Percentiles rank a stretch among this genome's conserved stretches.
Evolutionary conservation across 2,797 vertebrate species (phyloP).

Genomic region (Pelochelys cantorii): DNA sequence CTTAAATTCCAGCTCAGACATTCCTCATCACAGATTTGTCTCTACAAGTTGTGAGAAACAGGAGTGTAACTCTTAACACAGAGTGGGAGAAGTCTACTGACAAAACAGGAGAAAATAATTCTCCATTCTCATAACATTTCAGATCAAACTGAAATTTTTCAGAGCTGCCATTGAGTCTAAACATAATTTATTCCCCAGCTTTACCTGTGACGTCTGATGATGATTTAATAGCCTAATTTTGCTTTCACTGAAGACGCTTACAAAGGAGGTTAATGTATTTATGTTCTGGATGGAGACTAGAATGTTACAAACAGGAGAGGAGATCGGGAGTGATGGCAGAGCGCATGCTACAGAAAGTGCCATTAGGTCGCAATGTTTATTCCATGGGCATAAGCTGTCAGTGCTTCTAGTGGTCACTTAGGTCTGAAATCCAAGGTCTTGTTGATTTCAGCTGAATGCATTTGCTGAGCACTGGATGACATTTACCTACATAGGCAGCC

Average conservation of each 20-base stretch:
- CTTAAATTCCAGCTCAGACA: slow-evolving; percentile 31
- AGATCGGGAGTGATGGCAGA: slow-evolving; percentile 17
- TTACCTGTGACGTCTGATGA: background rate
- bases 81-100: slow-evolving; percentile 6
- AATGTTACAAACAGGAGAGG: slow-evolving; percentile 9
- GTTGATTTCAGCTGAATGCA: slow-evolving; percentile 77
- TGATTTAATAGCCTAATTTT: background rate
- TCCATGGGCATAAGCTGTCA: slow-evolving; percentile 65
- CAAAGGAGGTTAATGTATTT: slow-evolving; percentile 1
- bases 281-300: background rate
- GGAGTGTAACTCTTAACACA: slow-evolving; percentile 19
- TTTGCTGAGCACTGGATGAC: slow-evolving; percentile 78
- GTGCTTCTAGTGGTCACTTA: slow-evolving; percentile 75
- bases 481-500: slow-evolving; percentile 69
- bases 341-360: slow-evolving; percentile 35
- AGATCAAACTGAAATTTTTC: background rate
- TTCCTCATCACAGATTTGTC: slow-evolving; percentile 31
- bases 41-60: background rate
- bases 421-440: slow-evolving; percentile 79
- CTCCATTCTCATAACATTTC: background rate
- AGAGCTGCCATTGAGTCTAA: background rate
- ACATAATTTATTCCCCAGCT: background rate
- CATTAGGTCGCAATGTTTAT: slow-evolving; percentile 59
- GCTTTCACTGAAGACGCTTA: background rate
- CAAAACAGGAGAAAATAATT: background rate